These are phyloP conservation scores for Saccopteryx bilineata DNA, from an alignment of 2,113 vertebrate genomes.

Conservation along the genomic window DNA sequence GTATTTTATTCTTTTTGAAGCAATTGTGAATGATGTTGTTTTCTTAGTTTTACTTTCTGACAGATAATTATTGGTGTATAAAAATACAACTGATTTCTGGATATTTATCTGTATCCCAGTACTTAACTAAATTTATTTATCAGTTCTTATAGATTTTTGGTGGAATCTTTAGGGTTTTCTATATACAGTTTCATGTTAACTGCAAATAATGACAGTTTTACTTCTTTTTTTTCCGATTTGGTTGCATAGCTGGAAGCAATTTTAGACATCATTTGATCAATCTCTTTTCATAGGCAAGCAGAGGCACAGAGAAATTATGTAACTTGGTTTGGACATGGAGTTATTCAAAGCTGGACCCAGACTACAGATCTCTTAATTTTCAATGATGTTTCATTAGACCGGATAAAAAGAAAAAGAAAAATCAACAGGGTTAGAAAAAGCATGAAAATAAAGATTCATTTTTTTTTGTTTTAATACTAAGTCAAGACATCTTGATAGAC, in stretches of 20 bases:
- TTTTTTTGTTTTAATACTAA: neutral
- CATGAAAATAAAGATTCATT: constrained; percentile 28
- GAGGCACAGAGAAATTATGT: neutral
- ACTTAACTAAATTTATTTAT: too few species aligned
- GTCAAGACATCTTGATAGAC: neutral
- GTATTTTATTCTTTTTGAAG: too few species aligned
- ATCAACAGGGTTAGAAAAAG: neutral
- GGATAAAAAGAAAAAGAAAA: neutral
- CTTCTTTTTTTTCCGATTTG: too few species aligned
- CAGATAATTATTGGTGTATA: too few species aligned
- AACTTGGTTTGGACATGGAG: neutral
- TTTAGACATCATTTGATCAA: neutral
- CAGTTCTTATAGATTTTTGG: too few species aligned
- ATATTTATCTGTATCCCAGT: too few species aligned
- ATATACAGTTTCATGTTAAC: too few species aligned
- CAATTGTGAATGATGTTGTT: too few species aligned
- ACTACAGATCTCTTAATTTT: constrained; percentile 17
- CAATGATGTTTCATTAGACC: constrained; percentile 9
- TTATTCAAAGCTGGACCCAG: neutral
- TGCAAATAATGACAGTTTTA: too few species aligned
- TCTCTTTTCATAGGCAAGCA: constrained; percentile 40
- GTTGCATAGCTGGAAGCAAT: neutral
- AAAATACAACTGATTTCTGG: too few species aligned
- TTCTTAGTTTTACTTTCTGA: too few species aligned
- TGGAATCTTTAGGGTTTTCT: too few species aligned